Evolutionary conservation across 1,140 invertebrate genomes (phyloP), one percentile per base, ranked within the genome.

Genomic region (Tetramorium parvispinum): DNA sequence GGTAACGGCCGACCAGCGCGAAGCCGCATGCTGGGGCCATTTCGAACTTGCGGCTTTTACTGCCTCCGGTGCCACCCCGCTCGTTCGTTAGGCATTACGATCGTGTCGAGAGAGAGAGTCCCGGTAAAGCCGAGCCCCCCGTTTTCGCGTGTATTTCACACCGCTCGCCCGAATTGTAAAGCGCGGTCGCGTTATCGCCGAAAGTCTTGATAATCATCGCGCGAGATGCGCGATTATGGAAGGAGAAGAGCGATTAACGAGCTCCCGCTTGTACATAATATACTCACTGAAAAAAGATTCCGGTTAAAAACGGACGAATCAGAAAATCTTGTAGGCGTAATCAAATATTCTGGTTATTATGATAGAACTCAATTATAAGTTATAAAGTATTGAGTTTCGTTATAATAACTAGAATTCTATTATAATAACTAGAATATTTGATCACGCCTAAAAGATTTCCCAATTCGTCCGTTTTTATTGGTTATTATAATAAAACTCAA

Each of bases 11-110:
- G 73, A 81, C 49, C 70, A 59, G 73, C 51, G 43, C 65, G 65
- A 87, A 88, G 68, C 86, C 91, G 75, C 87, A 88, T 77, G 51
- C 76, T 24, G 63, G 88, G 86, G 81, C 85, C 85, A 88, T 91
- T 91, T 32, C 86, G 37, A 88, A 87, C 61, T 78, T 89, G 88
- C 88, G 89, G 86, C 75, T 88, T 85, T 78, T 51, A 70, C 77
- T 68, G 82, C 88, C 85, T 76, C 68, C 76, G 55, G 70, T 53
- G n/a, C 55, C 81, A 55, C 37, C 71, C 40, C 81, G 86, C 77
- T 87, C 85, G 85, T 85, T 85, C 82, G 73, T 85, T 85, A 85
- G 40, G 73, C 82, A 53, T 78, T 85, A 85, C 82, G 32, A 77
- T 85, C 82, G 82, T 65, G 75, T 75, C 73, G 70, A 4, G 40